Conservation (phyloP, 2,113 vertebrate genomes). For the Grantiella picta region DNA sequence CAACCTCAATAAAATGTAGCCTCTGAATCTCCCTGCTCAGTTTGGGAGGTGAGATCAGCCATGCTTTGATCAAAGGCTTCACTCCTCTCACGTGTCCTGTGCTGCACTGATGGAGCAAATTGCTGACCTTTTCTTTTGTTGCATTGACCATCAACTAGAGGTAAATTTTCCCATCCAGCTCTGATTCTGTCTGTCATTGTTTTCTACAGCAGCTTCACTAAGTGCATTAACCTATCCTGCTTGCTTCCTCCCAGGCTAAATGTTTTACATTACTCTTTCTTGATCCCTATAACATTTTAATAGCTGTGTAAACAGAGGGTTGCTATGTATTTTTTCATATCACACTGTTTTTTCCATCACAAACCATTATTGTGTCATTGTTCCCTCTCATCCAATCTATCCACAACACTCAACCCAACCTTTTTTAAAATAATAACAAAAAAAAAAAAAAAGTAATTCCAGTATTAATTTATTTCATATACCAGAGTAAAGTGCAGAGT, state of each 20-base stretch:
- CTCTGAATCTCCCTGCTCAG: neutral
- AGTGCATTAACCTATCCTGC: slow-evolving; percentile 6
- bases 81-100: neutral
- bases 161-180: neutral
- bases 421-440: neutral
- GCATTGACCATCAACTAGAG: neutral
- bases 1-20: neutral
- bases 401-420: neutral
- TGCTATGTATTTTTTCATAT: neutral
- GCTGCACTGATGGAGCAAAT: neutral
- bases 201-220: slow-evolving; percentile 10
- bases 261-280: slow-evolving; percentile 1
- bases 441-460: neutral
- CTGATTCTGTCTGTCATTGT: neutral
- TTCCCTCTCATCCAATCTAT: neutral
- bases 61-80: neutral
- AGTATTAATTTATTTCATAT: neutral
- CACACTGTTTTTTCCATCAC: neutral
- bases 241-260: neutral
- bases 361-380: neutral
- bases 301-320: slow-evolving; percentile 37
- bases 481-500: neutral
- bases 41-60: neutral
- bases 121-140: neutral
- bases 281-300: neutral